phyloP scores from a whole-genome alignment of 2,113 vertebrate species.

The Garra rufa region DNA sequence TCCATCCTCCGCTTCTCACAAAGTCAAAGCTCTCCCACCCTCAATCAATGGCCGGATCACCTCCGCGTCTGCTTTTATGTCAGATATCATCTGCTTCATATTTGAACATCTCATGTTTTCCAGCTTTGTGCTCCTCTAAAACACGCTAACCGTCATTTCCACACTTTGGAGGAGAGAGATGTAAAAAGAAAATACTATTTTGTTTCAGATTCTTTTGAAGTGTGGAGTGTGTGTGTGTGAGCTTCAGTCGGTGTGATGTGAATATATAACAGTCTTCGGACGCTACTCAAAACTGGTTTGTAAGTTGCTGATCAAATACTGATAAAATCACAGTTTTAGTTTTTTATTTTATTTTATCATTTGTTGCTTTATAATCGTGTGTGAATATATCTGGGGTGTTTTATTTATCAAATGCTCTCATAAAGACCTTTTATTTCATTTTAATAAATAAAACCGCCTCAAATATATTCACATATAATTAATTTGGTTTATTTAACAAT shows the following conservation, averaged over 20 bases:
- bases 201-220: conserved; percentile 64
- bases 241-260: conserved; percentile 15
- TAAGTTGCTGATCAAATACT: background rate
- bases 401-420: background rate
- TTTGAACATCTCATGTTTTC: conserved; percentile 28
- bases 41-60: conserved; percentile 73
- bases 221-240: conserved; percentile 47
- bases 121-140: conserved; percentile 62
- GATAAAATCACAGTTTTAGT: background rate
- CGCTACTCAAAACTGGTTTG: background rate
- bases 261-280: conserved; percentile 4
- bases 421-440: background rate
- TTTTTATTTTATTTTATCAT: background rate
- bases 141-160: conserved; percentile 69
- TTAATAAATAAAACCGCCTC: background rate
- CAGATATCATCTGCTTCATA: conserved; percentile 49
- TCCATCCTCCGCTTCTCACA: conserved; percentile 79
- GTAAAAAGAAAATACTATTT: conserved; percentile 42
- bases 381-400: background rate
- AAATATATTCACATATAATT: no score
- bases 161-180: conserved; percentile 61
- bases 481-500: background rate
- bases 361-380: background rate
- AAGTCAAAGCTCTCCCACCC: conserved; percentile 74
- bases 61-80: conserved; percentile 63